Percentiles rank a stretch among this genome's conserved stretches.
These are phyloP conservation scores for Protaetia brevitarsis DNA, from an alignment of 1,140 invertebrate species.

Conservation along the genomic window DNA sequence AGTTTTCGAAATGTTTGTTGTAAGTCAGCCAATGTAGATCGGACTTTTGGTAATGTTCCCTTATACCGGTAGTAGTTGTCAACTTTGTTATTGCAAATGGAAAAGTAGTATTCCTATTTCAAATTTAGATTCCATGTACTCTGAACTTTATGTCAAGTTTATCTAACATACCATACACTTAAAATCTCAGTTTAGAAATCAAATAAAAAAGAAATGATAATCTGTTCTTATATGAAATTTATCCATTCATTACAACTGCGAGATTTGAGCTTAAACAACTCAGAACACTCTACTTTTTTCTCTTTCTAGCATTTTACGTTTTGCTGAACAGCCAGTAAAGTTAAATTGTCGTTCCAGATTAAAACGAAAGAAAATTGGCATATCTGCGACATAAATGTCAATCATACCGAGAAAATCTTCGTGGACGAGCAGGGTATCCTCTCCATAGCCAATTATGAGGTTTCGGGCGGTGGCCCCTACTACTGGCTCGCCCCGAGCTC, in stretches of 20 bases:
- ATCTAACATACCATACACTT: too few species aligned
- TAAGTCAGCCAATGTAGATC: too few species aligned
- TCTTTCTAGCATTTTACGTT: neutral
- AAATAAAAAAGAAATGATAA: neutral
- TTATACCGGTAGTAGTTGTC: too few species aligned
- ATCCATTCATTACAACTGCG: too few species aligned
- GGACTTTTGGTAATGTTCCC: too few species aligned
- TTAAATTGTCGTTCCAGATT: slow-evolving; percentile 49
- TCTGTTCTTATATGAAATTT: neutral
- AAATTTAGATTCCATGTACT: too few species aligned
- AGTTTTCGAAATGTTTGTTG: too few species aligned
- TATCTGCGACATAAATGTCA: slow-evolving; percentile 60
- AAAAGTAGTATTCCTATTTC: too few species aligned
- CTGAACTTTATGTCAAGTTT: too few species aligned
- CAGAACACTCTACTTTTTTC: too few species aligned
- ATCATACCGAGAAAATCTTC: slow-evolving; percentile 51
- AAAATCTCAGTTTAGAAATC: neutral
- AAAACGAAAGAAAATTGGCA: slow-evolving; percentile 62
- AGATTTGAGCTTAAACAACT: too few species aligned
- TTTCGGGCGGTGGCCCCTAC: slow-evolving; percentile 69
- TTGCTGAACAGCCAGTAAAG: neutral
- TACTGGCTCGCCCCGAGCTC: slow-evolving; percentile 86
- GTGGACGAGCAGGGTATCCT: slow-evolving; percentile 57
- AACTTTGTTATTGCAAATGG: too few species aligned
- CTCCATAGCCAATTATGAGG: slow-evolving; percentile 62